phyloP scores from a whole-genome alignment of 1,140 invertebrate genomes.

The Atta cephalotes region DNA sequence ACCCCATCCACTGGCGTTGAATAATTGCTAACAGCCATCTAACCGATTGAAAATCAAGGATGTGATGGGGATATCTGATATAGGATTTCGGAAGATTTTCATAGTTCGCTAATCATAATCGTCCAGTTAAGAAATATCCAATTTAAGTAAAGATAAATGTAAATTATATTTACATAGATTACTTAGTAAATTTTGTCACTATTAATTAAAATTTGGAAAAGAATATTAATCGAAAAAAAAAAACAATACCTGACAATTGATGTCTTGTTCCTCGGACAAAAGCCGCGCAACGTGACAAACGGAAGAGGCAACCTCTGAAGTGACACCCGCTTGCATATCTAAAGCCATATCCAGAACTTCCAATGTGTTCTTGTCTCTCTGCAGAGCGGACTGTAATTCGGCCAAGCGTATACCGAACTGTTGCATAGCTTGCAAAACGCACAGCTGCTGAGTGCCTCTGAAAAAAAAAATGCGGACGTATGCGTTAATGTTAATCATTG shows the following conservation, averaged over 20 bases:
- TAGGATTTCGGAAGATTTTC: constrained; percentile 66
- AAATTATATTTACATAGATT: not conserved
- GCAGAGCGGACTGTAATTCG: constrained; percentile 88
- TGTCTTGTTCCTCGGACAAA: constrained; percentile 89
- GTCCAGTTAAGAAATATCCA: not conserved
- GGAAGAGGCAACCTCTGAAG: constrained; percentile 88
- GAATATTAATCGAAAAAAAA: not conserved
- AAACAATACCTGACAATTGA: constrained; percentile 83
- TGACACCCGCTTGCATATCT: constrained; percentile 86
- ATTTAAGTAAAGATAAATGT: not conserved
- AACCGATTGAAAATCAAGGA: constrained; percentile 83
- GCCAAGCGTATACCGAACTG: constrained; percentile 88
- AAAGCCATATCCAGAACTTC: constrained; percentile 88
- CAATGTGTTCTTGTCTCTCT: constrained; percentile 89
- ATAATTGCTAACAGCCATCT: constrained; percentile 82
- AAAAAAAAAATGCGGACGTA: constrained; percentile 54
- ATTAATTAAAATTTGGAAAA: not conserved
- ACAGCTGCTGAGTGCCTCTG: constrained; percentile 86
- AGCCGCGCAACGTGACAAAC: constrained; percentile 90
- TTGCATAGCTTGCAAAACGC: constrained; percentile 88
- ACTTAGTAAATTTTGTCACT: not conserved
- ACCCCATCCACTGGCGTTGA: constrained; percentile 80
- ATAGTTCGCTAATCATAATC: not conserved
- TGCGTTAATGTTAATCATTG: not conserved
- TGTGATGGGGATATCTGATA: constrained; percentile 66